Base-by-base conservation (phyloP, 1,140 invertebrate species). In the Drosophila guanche region DNA sequence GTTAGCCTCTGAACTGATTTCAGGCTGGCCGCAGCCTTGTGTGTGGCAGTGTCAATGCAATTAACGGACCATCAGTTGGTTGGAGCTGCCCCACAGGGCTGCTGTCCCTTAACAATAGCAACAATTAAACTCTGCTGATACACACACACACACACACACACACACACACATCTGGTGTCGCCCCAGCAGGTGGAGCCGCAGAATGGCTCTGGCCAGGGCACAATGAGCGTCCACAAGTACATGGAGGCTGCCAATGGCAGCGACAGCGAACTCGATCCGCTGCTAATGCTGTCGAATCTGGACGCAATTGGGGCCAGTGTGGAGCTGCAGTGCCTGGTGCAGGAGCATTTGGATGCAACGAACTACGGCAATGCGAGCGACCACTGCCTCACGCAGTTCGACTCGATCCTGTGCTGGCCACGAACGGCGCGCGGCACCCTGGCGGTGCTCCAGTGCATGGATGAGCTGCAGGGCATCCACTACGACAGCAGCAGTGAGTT, bases 391-490 rank as follows among this genome's bases (percentile, higher is more conserved):
- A 92, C 92, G 10, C 93, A 94, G 58, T 96, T 94, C 93, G 96
- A 97, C 90, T 93, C 93, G 7, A 90, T 97, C 14, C 92, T 96
- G 1, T 97, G 97, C 90, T 97, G 97, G 97, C 95, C 95, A 1
- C 92, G 94, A 2, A 96, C 96, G 0, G 92, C 92, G 1, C 93
- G 94, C 40, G 94, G 94, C 37, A 93, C 93, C 0, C 61, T 94
- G 5, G 95, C 94, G 2, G 89, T 93, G 1, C 93, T 96, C 61
- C 94, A 94, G 4, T 97, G 97, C 80, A 95, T 97, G 71, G 93
- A 94, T 4, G 94, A 95, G 74, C 92, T 97, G 46, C 94, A 96
- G 70, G 95, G 95, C 55, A 94, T 97, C 54, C 93, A 93, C 51
- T 97, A 97, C 77, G 95, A 97, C 81, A 93, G 93, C 67, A 94